phyloP scores from a whole-genome alignment of 2,113 vertebrate species.

The Eclectus roratus region DNA sequence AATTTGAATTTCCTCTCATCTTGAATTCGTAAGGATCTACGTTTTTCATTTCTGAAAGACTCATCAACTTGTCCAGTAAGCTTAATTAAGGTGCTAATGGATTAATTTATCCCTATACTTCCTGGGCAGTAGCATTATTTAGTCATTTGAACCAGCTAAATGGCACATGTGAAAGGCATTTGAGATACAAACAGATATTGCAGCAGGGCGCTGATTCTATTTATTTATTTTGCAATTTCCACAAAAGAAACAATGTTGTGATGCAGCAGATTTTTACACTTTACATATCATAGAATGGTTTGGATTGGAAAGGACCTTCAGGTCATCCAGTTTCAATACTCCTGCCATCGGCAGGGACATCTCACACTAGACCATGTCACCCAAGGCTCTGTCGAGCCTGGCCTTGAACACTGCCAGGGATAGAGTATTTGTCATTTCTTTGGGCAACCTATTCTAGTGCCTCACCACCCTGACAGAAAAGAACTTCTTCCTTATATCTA shows the following conservation, averaged over 20 bases:
- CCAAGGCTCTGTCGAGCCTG: background rate
- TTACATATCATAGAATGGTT: background rate
- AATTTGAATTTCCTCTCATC: background rate
- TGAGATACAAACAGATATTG: background rate
- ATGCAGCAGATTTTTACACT: background rate
- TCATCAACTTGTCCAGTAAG: background rate
- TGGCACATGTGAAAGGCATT: background rate
- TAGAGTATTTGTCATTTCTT: background rate
- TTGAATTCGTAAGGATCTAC: background rate
- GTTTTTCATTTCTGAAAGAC: background rate
- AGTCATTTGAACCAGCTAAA: background rate
- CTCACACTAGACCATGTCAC: background rate
- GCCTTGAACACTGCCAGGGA: background rate
- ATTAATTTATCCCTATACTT: background rate
- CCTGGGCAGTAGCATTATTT: background rate
- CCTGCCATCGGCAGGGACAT: background rate
- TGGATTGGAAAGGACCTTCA: background rate
- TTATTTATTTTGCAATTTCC: background rate
- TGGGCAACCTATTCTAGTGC: background rate
- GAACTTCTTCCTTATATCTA: background rate
- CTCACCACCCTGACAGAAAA: background rate
- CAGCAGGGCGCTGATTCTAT: background rate
- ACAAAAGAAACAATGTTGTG: background rate
- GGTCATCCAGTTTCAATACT: background rate
- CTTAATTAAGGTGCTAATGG: background rate